phyloP scores from a whole-genome alignment of 2,113 vertebrate species.

The Sialia sialis region DNA sequence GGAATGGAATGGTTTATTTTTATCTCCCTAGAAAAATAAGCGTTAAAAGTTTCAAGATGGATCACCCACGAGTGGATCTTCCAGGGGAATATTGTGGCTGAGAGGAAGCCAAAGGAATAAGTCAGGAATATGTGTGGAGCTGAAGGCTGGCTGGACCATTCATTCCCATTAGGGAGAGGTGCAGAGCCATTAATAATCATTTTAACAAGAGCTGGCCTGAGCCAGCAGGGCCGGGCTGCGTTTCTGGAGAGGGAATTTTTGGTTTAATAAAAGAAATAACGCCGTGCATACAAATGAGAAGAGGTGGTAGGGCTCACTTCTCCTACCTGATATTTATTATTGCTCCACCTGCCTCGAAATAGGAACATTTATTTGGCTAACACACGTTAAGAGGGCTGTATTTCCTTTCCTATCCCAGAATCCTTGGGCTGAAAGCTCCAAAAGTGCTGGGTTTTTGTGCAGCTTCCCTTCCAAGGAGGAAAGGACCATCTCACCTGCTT shows the following conservation, averaged over 20 bases:
- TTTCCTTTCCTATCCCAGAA: background rate
- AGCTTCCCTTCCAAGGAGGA: background rate
- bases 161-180: slow-evolving; percentile 39
- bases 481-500: background rate
- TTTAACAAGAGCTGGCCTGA: slow-evolving; percentile 28
- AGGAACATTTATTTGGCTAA: background rate
- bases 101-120: background rate
- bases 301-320: rapidly evolving
- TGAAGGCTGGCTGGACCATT: slow-evolving; percentile 1
- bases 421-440: background rate
- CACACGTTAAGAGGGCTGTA: background rate
- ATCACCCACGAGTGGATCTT: background rate
- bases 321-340: slow-evolving; percentile 36
- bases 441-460: background rate
- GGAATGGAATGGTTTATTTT: background rate
- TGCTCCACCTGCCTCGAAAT: background rate
- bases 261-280: background rate
- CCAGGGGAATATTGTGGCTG: background rate
- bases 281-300: background rate
- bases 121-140: background rate
- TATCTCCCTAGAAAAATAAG: background rate
- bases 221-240: background rate
- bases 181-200: slow-evolving; percentile 43
- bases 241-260: slow-evolving; percentile 8
- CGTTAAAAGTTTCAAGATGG: background rate